Percentiles rank a stretch among this genome's conserved stretches.
Evolutionary conservation across 2,113 vertebrate species (phyloP).

Genomic region (Brienomyrus brachyistius): DNA sequence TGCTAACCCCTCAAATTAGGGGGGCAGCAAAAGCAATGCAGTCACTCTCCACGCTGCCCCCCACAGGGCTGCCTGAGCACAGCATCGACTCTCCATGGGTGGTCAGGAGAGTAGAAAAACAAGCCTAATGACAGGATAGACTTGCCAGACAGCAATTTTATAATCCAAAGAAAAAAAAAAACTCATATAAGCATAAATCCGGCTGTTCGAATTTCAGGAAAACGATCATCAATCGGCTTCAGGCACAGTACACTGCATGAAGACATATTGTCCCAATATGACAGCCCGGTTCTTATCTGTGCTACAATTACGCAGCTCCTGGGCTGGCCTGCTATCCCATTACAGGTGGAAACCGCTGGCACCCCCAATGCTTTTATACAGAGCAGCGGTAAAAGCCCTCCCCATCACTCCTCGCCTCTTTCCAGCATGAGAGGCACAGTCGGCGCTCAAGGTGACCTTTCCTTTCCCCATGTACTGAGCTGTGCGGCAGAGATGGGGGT

Average conservation of each 20-base stretch:
- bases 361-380: background rate
- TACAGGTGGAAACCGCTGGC: background rate
- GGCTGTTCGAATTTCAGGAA: background rate
- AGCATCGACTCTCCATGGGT: background rate
- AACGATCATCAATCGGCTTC: background rate
- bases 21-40: background rate
- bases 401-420: background rate
- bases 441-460: background rate
- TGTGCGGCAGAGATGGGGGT: background rate
- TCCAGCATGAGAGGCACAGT: background rate
- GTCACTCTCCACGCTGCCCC: background rate
- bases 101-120: background rate
- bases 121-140: background rate
- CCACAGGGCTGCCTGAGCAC: background rate
- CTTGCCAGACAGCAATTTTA: background rate
- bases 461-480: background rate
- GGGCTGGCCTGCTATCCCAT: background rate
- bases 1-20: background rate
- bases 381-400: background rate
- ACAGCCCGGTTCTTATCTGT: background rate
- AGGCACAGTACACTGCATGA: background rate
- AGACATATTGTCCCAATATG: background rate
- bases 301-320: background rate
- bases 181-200: background rate
- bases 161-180: background rate